Conservation (phyloP, 2,888 invertebrate genomes). For the Abscondita cerata region DNA sequence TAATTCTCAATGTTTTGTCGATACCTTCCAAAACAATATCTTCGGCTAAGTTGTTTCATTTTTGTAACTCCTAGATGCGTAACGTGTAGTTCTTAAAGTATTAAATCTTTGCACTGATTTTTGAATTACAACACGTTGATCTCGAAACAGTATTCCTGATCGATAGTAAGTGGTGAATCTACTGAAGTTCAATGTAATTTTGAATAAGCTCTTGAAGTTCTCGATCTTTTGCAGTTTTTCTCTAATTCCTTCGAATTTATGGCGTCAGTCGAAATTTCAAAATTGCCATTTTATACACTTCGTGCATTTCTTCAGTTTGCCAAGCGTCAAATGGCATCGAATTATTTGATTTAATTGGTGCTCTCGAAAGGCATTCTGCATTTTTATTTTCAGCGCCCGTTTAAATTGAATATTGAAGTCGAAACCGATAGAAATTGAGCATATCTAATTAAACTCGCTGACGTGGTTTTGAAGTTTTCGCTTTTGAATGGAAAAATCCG, state of each 20-base stretch:
- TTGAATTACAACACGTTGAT: constrained; percentile 1
- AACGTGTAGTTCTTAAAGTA: not conserved
- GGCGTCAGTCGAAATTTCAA: no score
- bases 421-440: not conserved
- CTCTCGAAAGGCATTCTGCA: constrained; percentile 1
- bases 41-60: constrained; percentile 3
- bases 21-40: no score
- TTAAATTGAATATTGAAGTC: constrained; percentile 1
- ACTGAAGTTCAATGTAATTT: no score
- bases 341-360: constrained; percentile 2
- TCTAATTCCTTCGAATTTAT: no score
- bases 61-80: not conserved
- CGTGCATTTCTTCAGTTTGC: not conserved
- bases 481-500: not conserved
- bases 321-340: not conserved
- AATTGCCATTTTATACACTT: no score
- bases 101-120: not conserved
- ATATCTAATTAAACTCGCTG: not conserved
- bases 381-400: constrained; percentile 2
- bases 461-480: constrained; percentile 1
- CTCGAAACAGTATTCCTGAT: not conserved
- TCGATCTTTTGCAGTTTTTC: constrained; percentile 2
- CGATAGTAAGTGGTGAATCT: no score
- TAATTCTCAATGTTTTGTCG: no score
- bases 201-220: no score